phyloP scores from a whole-genome alignment of 2,113 vertebrate species.

The Smithornis capensis region DNA sequence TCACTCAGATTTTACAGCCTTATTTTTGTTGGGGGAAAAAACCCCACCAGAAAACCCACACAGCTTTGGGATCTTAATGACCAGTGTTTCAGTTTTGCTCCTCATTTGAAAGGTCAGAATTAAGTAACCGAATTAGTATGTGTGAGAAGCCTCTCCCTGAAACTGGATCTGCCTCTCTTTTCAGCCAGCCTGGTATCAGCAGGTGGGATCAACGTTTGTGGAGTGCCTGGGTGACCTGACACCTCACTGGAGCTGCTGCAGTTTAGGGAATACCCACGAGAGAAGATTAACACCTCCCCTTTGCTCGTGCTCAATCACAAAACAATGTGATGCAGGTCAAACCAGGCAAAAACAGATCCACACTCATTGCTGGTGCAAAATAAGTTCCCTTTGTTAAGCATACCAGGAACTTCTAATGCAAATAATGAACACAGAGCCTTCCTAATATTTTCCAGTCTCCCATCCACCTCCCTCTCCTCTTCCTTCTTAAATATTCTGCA shows the following conservation, averaged over 20 bases:
- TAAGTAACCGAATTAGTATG: background rate
- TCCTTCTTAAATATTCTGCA: conserved; percentile 15
- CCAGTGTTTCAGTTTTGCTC: background rate
- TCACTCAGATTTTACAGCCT: background rate
- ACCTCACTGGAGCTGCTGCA: background rate
- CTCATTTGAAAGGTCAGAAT: conserved; percentile 46
- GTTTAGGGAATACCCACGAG: background rate
- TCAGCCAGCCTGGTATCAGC: background rate
- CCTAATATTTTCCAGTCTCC: background rate
- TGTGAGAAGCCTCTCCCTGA: conserved; percentile 11
- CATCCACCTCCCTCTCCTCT: background rate
- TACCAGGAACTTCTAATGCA: background rate
- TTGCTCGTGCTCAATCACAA: background rate
- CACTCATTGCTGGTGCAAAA: background rate
- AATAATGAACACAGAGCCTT: background rate
- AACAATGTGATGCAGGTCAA: background rate
- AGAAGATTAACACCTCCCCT: background rate
- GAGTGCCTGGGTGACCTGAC: background rate
- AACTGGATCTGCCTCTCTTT: conserved; percentile 36
- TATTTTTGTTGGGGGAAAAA: background rate
- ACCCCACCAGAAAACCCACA: background rate
- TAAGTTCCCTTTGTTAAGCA: background rate
- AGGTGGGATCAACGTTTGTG: conserved; percentile 28
- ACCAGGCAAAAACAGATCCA: background rate
- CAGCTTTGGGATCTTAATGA: background rate